Percentiles rank a stretch among this genome's conserved stretches.
Conservation (phyloP, 2,888 invertebrate genomes). For the Leptopilina myrica region DNA sequence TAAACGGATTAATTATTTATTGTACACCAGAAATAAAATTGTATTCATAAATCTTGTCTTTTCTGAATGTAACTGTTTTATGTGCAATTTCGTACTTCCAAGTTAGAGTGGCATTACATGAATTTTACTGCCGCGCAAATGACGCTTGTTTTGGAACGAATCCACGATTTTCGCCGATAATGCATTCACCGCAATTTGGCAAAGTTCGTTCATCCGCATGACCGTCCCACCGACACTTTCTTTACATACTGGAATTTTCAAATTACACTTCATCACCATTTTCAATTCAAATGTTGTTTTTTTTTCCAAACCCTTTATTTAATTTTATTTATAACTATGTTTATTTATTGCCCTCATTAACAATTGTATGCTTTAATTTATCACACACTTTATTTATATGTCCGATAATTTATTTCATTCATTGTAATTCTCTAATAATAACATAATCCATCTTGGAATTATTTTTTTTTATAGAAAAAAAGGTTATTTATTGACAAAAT, state of each 20-base stretch:
- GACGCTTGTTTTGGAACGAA: conserved; percentile 61
- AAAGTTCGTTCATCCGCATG: conserved; percentile 3
- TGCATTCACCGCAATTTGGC: conserved; percentile 39
- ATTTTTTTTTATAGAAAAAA: no score
- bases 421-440: no score
- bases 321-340: neutral
- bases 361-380: neutral
- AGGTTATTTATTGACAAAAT: no score
- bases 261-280: neutral
- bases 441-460: no score
- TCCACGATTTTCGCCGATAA: conserved; percentile 52
- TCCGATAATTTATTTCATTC: no score
- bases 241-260: conserved; percentile 3
- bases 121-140: conserved; percentile 52
- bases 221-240: neutral
- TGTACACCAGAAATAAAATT: neutral
- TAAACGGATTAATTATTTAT: neutral
- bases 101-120: conserved; percentile 40
- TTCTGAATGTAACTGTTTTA: conserved; percentile 23
- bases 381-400: no score
- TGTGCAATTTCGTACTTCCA: conserved; percentile 26
- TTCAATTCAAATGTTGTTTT: neutral
- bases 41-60: neutral
- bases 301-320: neutral
- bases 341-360: neutral